Percentiles rank a stretch among this genome's conserved stretches.
phyloP scores from a whole-genome alignment of 2,888 invertebrate genomes.

The Yponomeuta cagnagella region DNA sequence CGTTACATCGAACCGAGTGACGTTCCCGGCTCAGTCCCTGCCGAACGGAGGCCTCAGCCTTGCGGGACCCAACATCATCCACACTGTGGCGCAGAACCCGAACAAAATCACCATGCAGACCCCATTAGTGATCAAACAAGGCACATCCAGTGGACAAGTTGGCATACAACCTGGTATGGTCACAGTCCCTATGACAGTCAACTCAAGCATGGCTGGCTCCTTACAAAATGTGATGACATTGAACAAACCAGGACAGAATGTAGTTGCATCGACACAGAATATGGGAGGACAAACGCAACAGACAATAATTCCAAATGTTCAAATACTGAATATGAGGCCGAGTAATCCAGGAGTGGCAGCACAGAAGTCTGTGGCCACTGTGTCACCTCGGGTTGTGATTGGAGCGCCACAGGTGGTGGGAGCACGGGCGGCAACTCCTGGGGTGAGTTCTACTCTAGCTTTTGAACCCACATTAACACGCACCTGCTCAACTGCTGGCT shows the following conservation, averaged over 20 bases:
- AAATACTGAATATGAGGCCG: constrained; percentile 90
- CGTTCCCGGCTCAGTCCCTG: constrained; percentile 69
- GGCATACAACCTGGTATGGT: constrained; percentile 75
- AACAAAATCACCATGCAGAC: constrained; percentile 61
- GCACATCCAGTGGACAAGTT: constrained; percentile 47
- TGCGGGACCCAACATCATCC: constrained; percentile 68
- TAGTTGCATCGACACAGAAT: constrained; percentile 76
- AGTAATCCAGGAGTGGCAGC: constrained; percentile 80
- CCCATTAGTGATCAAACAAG: constrained; percentile 66
- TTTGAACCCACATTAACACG: neutral
- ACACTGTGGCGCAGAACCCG: constrained; percentile 36
- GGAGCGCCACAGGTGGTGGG: constrained; percentile 89
- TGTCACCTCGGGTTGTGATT: constrained; percentile 88
- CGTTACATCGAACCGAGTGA: constrained; percentile 36
- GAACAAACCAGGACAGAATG: constrained; percentile 73
- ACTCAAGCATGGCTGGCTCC: constrained; percentile 73
- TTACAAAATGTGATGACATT: constrained; percentile 80
- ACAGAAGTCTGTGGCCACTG: constrained; percentile 85
- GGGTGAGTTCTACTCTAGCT: constrained; percentile 70
- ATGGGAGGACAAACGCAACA: constrained; percentile 78
- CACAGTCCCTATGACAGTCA: constrained; percentile 79
- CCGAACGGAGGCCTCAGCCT: constrained; percentile 83
- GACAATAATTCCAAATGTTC: constrained; percentile 83
- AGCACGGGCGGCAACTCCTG: constrained; percentile 86
- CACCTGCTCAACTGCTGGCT: constrained; percentile 3